These are phyloP conservation scores for Gymnogyps californianus DNA, from an alignment of 2,113 vertebrate genomes.

Conservation along the genomic window DNA sequence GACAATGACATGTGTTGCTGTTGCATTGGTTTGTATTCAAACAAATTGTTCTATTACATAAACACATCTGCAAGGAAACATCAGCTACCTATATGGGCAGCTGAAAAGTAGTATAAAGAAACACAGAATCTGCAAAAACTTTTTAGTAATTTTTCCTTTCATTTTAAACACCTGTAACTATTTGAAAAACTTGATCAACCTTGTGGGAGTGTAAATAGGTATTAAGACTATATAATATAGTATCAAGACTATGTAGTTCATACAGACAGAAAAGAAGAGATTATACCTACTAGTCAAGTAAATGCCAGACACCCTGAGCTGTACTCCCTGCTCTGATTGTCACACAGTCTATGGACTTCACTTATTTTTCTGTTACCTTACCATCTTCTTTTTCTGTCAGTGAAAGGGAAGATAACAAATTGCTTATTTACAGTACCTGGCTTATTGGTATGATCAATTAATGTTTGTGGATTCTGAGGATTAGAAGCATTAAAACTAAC, in stretches of 20 bases:
- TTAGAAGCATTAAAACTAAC: not conserved
- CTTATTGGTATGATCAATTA: not conserved
- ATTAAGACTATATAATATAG: not conserved
- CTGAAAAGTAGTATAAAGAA: not conserved
- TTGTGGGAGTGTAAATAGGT: not conserved
- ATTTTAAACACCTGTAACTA: not conserved
- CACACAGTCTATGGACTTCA: not conserved
- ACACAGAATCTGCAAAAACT: not conserved
- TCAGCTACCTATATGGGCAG: not conserved
- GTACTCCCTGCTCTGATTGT: not conserved
- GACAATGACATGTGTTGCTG: not conserved
- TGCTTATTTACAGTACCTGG: not conserved
- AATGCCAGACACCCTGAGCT: not conserved
- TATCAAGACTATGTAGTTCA: not conserved
- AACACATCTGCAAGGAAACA: not conserved
- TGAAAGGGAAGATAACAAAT: not conserved
- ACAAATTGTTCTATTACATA: not conserved
- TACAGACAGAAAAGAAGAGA: not conserved
- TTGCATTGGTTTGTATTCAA: not conserved
- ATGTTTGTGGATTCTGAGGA: not conserved
- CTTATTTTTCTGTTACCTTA: not conserved
- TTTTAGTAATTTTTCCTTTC: not conserved
- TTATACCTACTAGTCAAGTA: not conserved
- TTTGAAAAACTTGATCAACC: not conserved
- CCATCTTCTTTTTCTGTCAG: not conserved